These are phyloP conservation scores for Rapana venosa DNA, from an alignment of 2,888 invertebrate genomes.

Conservation along the genomic window DNA sequence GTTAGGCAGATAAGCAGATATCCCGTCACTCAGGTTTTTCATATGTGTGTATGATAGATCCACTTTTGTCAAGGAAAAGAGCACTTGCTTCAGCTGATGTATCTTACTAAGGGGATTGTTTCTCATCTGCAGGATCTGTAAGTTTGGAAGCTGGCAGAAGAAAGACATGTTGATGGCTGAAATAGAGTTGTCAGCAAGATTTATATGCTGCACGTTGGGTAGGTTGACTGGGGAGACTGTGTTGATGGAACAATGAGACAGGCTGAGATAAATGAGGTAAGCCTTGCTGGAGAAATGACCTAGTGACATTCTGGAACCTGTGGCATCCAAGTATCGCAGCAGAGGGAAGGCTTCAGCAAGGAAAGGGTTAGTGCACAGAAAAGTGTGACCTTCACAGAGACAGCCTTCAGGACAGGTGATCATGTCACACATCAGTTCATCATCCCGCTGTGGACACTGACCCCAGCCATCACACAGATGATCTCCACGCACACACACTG, in stretches of 20 bases:
- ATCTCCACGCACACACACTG: not conserved
- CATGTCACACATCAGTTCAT: not conserved
- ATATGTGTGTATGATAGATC: not conserved
- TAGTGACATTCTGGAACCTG: not conserved
- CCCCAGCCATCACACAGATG: constrained; percentile 14
- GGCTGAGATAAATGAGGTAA: not conserved
- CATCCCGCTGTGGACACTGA: constrained; percentile 9
- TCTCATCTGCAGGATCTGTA: not conserved
- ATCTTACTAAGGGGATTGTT: not conserved
- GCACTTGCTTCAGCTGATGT: not conserved
- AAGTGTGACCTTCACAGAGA: not conserved
- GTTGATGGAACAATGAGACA: not conserved
- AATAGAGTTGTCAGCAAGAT: not conserved
- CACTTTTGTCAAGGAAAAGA: not conserved
- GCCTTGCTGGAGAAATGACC: not conserved
- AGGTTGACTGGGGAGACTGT: not conserved
- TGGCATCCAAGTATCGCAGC: not conserved
- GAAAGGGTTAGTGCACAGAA: not conserved
- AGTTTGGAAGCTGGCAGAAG: not conserved
- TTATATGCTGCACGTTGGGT: not conserved
- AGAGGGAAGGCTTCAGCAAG: not conserved
- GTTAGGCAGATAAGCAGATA: not conserved
- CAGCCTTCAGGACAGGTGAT: not conserved
- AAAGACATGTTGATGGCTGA: not conserved
- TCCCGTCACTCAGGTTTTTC: not conserved